These are phyloP conservation scores for Chlamydotis undulata DNA, from an alignment of 2,113 vertebrate genomes.

Conservation along the genomic window DNA sequence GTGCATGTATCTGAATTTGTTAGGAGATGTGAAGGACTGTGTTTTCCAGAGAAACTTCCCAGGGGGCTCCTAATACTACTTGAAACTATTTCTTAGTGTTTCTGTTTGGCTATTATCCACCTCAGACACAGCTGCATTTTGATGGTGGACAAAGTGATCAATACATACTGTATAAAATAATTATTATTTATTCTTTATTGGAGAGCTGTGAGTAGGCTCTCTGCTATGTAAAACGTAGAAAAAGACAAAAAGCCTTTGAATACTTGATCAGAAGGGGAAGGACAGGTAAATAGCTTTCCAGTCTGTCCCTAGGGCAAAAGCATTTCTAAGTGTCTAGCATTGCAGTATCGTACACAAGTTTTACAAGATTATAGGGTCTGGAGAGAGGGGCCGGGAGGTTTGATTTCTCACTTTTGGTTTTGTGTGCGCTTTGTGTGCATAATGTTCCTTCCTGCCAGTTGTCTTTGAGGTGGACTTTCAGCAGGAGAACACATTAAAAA, in stretches of 20 bases:
- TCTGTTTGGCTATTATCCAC: not conserved
- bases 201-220: not conserved
- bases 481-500: not conserved
- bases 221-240: not conserved
- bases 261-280: not conserved
- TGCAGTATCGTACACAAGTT: not conserved
- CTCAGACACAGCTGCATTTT: not conserved
- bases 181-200: constrained; percentile 46
- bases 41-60: constrained; percentile 18
- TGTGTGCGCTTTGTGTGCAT: not conserved
- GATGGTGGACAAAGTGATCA: constrained; percentile 32
- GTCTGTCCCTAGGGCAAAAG: not conserved
- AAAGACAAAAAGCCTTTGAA: constrained; percentile 7
- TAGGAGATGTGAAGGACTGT: not conserved
- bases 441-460: not conserved
- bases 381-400: not conserved
- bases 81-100: constrained; percentile 24
- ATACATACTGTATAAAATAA: constrained; percentile 14
- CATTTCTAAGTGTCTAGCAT: not conserved
- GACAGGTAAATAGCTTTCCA: not conserved
- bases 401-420: not conserved
- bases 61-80: not conserved
- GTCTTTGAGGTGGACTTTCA: not conserved
- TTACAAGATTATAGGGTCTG: not conserved
- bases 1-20: not conserved